Evolutionary conservation across 2,113 vertebrate species (phyloP).

Genomic region (Sapayoa aenigma): DNA sequence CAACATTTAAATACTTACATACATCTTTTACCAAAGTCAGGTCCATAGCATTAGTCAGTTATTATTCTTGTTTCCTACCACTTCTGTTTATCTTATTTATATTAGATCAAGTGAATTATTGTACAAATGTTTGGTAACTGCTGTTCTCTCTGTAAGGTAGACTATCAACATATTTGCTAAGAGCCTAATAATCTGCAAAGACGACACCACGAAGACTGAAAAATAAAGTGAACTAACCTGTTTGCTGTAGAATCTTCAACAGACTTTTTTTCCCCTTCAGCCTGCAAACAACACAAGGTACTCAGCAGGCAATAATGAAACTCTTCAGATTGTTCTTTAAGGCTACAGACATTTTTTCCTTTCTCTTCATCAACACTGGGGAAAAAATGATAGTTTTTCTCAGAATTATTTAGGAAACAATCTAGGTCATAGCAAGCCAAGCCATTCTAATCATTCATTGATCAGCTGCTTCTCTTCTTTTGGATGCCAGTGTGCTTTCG

Average conservation of each 20-base stretch:
- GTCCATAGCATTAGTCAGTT: background rate
- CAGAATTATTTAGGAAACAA: background rate
- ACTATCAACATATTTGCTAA: background rate
- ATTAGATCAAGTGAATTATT: background rate
- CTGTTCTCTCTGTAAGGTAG: background rate
- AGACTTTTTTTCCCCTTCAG: background rate
- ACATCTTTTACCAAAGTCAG: background rate
- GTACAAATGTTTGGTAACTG: background rate
- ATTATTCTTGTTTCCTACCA: background rate
- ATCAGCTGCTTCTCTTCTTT: background rate
- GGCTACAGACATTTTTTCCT: background rate
- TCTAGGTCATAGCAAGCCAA: background rate
- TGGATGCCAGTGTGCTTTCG: background rate
- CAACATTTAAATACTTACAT: background rate
- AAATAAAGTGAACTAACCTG: background rate
- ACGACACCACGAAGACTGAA: background rate
- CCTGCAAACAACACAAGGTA: background rate
- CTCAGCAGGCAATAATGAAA: background rate
- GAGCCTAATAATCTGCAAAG: background rate
- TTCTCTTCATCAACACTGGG: background rate
- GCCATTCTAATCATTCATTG: background rate
- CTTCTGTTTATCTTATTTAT: background rate
- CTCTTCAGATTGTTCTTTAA: background rate
- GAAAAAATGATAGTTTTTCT: background rate
- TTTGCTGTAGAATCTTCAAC: background rate